These are phyloP conservation scores for Tadarida brasiliensis DNA, from an alignment of 2,797 vertebrate species.

Conservation along the genomic window DNA sequence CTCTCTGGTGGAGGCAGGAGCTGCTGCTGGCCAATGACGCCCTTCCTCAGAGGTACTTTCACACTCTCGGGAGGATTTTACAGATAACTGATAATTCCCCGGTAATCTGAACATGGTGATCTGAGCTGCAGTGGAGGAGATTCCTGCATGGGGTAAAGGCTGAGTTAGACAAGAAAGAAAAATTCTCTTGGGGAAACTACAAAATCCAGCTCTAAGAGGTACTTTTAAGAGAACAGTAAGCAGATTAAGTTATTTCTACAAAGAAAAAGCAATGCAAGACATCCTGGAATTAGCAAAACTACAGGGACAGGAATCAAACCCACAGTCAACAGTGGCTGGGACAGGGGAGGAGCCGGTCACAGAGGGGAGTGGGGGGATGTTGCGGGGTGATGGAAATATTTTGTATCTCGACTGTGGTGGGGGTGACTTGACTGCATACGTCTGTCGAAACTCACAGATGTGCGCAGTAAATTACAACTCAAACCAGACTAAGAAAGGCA, in stretches of 20 bases:
- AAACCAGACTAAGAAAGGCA: neutral
- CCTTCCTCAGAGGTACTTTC: neutral
- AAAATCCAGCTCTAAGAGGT: neutral
- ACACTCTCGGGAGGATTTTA: neutral
- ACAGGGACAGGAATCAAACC: neutral
- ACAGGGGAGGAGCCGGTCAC: neutral
- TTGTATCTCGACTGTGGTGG: neutral
- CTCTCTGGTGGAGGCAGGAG: neutral
- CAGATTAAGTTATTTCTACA: neutral
- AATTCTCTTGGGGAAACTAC: neutral
- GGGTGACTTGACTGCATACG: neutral
- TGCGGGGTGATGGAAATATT: neutral
- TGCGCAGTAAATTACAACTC: neutral
- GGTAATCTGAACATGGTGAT: neutral
- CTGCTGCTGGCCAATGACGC: neutral
- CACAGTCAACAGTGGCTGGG: accelerated
- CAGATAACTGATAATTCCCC: neutral
- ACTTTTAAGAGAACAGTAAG: neutral
- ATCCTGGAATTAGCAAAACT: neutral
- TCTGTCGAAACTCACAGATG: neutral
- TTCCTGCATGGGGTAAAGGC: neutral
- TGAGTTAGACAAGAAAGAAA: neutral
- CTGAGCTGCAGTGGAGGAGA: neutral
- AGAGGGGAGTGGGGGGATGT: neutral
- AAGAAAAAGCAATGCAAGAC: neutral